Conservation (phyloP, 2,113 vertebrate genomes). For the Trachemys scripta region DNA sequence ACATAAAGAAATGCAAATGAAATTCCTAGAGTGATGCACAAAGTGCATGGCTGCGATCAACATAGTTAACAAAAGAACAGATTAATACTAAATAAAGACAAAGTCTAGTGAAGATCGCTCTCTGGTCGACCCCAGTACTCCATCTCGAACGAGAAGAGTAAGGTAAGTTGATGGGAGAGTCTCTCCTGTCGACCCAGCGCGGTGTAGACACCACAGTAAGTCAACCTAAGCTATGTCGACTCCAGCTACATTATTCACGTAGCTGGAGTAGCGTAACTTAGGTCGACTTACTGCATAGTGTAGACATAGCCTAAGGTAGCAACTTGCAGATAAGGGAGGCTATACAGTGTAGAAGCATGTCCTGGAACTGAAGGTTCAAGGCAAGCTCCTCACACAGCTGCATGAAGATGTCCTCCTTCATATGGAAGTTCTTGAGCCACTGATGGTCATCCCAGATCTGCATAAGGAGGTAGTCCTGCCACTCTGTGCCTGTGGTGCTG, state of each 20-base stretch:
- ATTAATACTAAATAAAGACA: background rate
- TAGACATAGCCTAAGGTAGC: too few relatives aligned
- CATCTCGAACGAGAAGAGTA: too few relatives aligned
- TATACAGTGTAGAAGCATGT: background rate
- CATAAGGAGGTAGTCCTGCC: background rate
- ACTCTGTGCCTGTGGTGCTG: background rate
- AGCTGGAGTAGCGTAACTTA: too few relatives aligned
- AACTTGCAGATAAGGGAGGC: background rate
- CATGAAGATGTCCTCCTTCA: background rate
- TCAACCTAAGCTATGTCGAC: too few relatives aligned
- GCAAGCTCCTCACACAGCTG: background rate
- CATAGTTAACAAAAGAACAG: conserved; percentile 18
- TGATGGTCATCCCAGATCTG: background rate
- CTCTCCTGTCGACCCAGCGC: too few relatives aligned
- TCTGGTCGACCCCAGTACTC: too few relatives aligned
- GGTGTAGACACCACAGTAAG: too few relatives aligned
- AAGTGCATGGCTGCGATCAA: background rate
- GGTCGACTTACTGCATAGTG: too few relatives aligned
- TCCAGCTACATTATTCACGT: too few relatives aligned
- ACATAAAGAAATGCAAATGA: conserved; percentile 2
- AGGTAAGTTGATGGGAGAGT: too few relatives aligned
- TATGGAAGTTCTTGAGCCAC: background rate
- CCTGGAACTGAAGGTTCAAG: background rate
- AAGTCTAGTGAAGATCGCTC: background rate
- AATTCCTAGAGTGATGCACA: background rate